Percentiles rank a stretch among this genome's conserved stretches.
Evolutionary conservation across 1,140 invertebrate species (phyloP).

Genomic region (Venturia canescens): DNA sequence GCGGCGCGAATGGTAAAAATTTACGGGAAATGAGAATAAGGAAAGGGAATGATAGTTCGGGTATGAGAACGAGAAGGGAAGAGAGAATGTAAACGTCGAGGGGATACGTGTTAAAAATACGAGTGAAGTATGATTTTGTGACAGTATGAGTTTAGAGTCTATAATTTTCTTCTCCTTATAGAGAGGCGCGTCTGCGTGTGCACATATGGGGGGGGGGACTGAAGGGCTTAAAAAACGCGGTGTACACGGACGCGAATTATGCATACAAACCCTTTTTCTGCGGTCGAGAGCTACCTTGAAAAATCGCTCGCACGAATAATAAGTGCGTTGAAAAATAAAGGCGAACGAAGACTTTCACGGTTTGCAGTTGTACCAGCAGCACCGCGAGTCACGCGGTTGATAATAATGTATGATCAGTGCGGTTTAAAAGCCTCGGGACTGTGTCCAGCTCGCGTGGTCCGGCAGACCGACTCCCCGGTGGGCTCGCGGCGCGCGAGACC

Average conservation of each 20-base stretch:
- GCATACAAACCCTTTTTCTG: conserved; percentile 3
- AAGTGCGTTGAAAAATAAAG: too few species aligned
- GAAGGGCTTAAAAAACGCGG: background rate
- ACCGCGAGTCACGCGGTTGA: conserved; percentile 28
- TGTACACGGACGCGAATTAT: conserved; percentile 1
- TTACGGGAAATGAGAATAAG: background rate
- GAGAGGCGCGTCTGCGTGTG: background rate
- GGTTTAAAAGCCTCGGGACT: conserved; percentile 8
- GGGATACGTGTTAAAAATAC: conserved; percentile 17
- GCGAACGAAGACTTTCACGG: conserved; percentile 17
- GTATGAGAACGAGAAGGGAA: background rate
- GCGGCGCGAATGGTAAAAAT: background rate
- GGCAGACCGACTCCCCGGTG: background rate
- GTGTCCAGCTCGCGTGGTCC: background rate
- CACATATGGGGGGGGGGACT: background rate
- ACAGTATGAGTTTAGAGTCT: conserved; percentile 15
- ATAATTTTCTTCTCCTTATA: conserved; percentile 41
- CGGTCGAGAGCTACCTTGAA: background rate
- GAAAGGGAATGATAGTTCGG: background rate
- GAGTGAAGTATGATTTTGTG: conserved; percentile 8
- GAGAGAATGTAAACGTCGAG: background rate
- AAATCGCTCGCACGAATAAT: background rate
- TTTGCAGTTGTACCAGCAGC: conserved; percentile 7
- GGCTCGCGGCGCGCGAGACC: conserved; percentile 22
- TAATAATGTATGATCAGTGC: conserved; percentile 18